Evolutionary conservation across 2,888 invertebrate species (phyloP).

Genomic region (Apoderus coryli): DNA sequence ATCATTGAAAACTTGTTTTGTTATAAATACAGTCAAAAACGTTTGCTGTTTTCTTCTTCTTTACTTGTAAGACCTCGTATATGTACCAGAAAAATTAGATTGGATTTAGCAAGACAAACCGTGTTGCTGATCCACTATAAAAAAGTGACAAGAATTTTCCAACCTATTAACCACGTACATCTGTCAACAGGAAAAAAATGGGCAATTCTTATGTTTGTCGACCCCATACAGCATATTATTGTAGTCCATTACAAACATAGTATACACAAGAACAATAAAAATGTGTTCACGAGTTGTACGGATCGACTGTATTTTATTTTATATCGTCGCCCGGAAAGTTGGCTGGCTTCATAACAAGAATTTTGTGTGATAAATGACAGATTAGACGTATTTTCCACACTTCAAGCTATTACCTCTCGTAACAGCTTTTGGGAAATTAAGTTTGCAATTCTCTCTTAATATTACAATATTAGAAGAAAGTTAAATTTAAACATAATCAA

Average conservation of each 20-base stretch:
- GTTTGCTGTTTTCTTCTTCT: too few species aligned
- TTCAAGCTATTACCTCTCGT: constrained; percentile 1
- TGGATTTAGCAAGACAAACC: constrained; percentile 23
- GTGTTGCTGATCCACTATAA: constrained; percentile 17
- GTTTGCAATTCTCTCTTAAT: too few species aligned
- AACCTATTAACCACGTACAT: constrained; percentile 33
- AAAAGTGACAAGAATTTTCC: constrained; percentile 32
- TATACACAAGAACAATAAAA: too few species aligned
- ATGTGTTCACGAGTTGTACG: too few species aligned
- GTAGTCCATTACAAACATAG: too few species aligned
- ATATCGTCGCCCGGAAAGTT: constrained; percentile 25
- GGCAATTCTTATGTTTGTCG: constrained; percentile 31
- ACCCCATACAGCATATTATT: constrained; percentile 24
- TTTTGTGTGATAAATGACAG: constrained; percentile 24
- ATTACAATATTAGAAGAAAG: too few species aligned
- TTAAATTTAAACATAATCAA: too few species aligned
- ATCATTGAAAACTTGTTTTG: too few species aligned
- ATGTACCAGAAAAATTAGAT: constrained; percentile 25
- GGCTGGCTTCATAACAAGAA: constrained; percentile 22
- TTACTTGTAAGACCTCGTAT: constrained; percentile 9
- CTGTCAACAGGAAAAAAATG: constrained; percentile 31
- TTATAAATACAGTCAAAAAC: too few species aligned
- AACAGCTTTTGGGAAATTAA: constrained; percentile 1
- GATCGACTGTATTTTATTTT: too few species aligned
- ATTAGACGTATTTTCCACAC: constrained; percentile 19